A percentile compares a stretch with the other conserved stretches of the same genome.
These are phyloP conservation scores for Clarias pachynema DNA, from an alignment of 2,797 vertebrate genomes.

Conservation along the genomic window DNA sequence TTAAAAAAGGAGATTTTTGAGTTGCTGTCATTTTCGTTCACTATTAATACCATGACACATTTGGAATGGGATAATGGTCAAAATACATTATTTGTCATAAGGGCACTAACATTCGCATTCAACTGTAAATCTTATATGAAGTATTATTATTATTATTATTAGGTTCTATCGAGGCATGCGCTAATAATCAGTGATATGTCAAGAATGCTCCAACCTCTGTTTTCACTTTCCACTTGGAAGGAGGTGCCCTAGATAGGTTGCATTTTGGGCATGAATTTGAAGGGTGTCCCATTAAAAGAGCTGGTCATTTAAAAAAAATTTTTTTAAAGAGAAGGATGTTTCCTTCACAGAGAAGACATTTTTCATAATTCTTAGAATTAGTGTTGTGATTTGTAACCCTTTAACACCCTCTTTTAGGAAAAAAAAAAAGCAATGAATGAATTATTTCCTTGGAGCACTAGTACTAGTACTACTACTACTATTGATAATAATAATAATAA, in stretches of 20 bases:
- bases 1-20: background rate
- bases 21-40: background rate
- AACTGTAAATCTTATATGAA: background rate
- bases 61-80: background rate
- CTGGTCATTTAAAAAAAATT: too few relatives aligned
- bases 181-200: background rate
- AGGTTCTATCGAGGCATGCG: background rate
- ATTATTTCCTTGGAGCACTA: too few relatives aligned
- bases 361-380: background rate
- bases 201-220: background rate
- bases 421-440: too few relatives aligned
- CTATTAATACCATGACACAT: constrained; percentile 2
- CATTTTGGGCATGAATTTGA: background rate
- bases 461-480: too few relatives aligned
- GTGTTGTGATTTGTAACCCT: background rate
- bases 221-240: background rate
- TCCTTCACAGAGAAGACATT: background rate
- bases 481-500: too few relatives aligned
- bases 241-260: background rate
- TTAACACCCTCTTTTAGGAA: too few relatives aligned
- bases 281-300: background rate
- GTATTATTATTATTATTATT: background rate
- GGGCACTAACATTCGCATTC: background rate
- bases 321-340: background rate
- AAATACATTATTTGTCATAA: background rate